phyloP scores from a whole-genome alignment of 2,113 vertebrate genomes.

The Heteronetta atricapilla region DNA sequence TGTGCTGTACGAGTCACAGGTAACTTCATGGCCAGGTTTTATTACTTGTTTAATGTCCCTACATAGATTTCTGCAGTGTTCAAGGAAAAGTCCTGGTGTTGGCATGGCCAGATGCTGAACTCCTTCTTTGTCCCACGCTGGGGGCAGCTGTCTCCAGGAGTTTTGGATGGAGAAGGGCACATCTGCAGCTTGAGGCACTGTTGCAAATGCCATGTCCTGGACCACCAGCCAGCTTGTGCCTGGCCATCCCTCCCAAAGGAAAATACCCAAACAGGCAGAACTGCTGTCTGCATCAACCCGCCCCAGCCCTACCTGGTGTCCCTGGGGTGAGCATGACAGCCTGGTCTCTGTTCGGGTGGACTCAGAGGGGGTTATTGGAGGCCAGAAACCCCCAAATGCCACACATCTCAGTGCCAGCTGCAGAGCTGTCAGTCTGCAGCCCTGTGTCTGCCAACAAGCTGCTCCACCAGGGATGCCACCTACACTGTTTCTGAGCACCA shows the following conservation, averaged over 20 bases:
- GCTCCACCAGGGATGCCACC: neutral
- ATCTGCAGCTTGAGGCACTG: neutral
- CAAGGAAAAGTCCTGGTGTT: neutral
- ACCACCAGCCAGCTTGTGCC: neutral
- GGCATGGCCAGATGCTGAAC: neutral
- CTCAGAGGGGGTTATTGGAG: accelerated
- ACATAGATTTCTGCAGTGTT: neutral
- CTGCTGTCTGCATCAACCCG: neutral
- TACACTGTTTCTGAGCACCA: neutral
- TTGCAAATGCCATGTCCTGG: neutral
- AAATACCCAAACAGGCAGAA: neutral
- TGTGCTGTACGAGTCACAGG: neutral
- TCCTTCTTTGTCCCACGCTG: neutral
- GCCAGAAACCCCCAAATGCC: accelerated
- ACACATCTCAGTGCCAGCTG: neutral
- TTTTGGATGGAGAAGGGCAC: neutral
- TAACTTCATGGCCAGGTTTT: neutral
- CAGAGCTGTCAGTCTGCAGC: neutral
- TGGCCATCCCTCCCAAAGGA: neutral
- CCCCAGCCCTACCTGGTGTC: neutral
- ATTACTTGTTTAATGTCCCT: neutral
- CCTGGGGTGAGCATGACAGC: neutral
- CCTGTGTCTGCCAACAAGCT: accelerated
- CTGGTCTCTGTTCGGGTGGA: accelerated
- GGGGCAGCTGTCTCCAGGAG: neutral